Evolutionary conservation across 2,888 invertebrate species (phyloP).

Genomic region (Ashinkailepas kermadecensis): DNA sequence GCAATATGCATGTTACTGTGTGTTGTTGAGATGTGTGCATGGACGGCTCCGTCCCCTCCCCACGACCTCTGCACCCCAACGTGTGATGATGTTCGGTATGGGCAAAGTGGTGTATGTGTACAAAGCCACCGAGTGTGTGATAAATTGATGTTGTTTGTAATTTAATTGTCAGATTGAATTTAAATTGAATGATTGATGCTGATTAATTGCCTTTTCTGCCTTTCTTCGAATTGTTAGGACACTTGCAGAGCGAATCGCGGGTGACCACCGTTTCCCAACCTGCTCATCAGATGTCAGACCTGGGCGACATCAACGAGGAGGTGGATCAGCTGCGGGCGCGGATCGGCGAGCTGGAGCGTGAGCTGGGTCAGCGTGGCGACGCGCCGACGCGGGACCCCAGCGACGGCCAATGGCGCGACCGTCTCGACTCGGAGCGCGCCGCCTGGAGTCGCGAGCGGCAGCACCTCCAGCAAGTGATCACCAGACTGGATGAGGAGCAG

Average conservation of each 20-base stretch:
- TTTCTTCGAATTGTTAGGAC: background rate
- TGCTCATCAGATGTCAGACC: background rate
- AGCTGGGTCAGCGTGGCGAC: slow-evolving; percentile 26
- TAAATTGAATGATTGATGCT: too few species aligned
- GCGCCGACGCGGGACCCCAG: background rate
- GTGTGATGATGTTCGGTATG: too few species aligned
- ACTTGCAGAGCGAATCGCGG: background rate
- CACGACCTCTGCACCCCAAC: background rate
- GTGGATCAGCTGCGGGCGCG: slow-evolving; percentile 43
- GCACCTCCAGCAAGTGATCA: slow-evolving; percentile 35
- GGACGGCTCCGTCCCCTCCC: background rate
- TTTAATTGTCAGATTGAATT: too few species aligned
- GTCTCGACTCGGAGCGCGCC: slow-evolving; percentile 34
- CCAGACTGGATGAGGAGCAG: slow-evolving; percentile 28
- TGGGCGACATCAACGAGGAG: background rate
- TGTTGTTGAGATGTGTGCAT: background rate
- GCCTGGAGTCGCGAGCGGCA: slow-evolving; percentile 35
- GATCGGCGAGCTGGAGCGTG: slow-evolving; percentile 44
- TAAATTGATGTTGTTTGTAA: too few species aligned
- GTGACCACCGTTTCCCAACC: background rate
- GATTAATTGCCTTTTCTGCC: too few species aligned
- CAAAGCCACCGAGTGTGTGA: too few species aligned
- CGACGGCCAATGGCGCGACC: slow-evolving; percentile 21
- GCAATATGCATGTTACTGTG: background rate
- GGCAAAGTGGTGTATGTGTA: too few species aligned